Base-by-base conservation (phyloP, 2,888 invertebrate genomes). In the Acanthosepion esculentum region DNA sequence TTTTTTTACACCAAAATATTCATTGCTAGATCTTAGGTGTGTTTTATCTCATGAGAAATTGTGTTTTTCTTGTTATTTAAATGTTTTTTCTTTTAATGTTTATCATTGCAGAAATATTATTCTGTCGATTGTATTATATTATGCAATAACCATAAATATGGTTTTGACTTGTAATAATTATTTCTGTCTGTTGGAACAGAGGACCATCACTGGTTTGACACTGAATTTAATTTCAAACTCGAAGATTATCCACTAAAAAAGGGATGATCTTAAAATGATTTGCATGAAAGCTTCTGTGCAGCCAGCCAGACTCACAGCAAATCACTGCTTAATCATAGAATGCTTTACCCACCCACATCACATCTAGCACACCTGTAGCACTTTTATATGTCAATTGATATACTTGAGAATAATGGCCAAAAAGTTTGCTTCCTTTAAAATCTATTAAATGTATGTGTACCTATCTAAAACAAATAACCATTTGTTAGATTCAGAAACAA, bases 281-380 rank as follows among this genome's bases (percentile, higher is more conserved):
- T 78, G 78, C 78, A 78, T 78, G 78, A 78, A 78, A 78, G 78
- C 78, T 12, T 78, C 78, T n/a, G 78, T 78, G 78, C 78, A 78
- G n/a, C n/a, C n/a, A 33, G 78, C 78, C 78, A 33, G 78, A 78
- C n/a, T 78, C 78, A 78, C 78, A 78, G 78, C 78, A 78, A 78
- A 78, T 78, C 78, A 78, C 78, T 15, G 78, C 78, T 78, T 78
- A 4, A 33, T 78, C 12, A n/a, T 78, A 78, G 78, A 78, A n/a
- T 78, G 78, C 78, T 23, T 78, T 78, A 78, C n/a, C 78, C 78
- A 78, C 78, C 78, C n/a, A n/a, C 78, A 18, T 15, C 78, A 78
- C 78, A 15, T 78, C 18, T n/a, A 15, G 78, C 78, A 78, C 78
- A 0, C 10, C 78, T n/a, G n/a, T n/a, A 78, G 78, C 78, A 78